Conservation (phyloP, 2,113 vertebrate genomes). For the Trochalopteron elliotii region DNA sequence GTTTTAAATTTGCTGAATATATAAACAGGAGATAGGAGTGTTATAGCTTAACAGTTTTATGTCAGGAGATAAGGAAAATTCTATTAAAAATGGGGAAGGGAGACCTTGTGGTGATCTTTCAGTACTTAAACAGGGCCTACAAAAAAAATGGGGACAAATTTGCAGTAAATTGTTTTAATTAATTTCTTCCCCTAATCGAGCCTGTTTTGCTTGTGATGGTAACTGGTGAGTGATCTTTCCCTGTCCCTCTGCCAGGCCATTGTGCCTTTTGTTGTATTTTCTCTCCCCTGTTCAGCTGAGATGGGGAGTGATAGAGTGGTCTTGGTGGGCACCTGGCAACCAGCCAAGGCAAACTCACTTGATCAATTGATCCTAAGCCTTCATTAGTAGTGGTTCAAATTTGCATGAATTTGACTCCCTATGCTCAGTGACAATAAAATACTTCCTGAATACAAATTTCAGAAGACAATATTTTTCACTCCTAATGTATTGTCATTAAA, state of each 20-base stretch:
- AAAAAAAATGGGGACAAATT: neutral
- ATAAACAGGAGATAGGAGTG: neutral
- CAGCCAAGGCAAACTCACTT: neutral
- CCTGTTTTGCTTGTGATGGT: neutral
- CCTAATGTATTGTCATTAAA: neutral
- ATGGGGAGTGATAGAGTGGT: rapidly evolving
- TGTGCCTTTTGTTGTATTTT: neutral
- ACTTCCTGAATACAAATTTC: neutral
- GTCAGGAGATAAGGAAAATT: neutral
- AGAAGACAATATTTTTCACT: neutral
- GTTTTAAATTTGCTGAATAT: neutral
- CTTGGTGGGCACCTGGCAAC: neutral
- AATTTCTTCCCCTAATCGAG: neutral
- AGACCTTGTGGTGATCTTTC: neutral
- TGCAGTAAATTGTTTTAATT: neutral
- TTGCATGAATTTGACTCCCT: neutral
- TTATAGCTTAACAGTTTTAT: neutral
- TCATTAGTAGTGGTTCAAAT: neutral
- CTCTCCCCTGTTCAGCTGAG: neutral
- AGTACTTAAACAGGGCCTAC: neutral
- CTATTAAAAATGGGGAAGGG: neutral
- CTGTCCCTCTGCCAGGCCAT: neutral
- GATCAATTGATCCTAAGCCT: neutral
- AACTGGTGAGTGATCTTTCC: neutral
- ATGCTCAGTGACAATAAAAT: neutral